A percentile compares a stretch with the other conserved stretches of the same genome.
Conservation (phyloP, 2,797 vertebrate species). For the Thunnus albacares region DNA sequence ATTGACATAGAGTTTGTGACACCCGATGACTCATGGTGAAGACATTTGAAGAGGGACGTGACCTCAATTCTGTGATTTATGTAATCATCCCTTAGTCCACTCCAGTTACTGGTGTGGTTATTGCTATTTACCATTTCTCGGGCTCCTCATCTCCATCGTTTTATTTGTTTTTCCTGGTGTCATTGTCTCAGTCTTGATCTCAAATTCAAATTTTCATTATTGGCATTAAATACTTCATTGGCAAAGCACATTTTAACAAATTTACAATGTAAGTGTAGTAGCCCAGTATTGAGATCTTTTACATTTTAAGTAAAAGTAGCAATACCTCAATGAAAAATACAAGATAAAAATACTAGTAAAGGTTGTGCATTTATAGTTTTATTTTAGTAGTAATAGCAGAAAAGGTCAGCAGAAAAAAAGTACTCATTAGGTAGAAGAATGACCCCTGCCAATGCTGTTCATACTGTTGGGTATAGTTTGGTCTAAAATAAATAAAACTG, state of each 20-base stretch:
- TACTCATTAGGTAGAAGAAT: neutral
- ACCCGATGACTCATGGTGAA: slow-evolving; percentile 77
- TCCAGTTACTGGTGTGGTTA: slow-evolving; percentile 33
- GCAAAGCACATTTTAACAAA: neutral
- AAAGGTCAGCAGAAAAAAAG: neutral
- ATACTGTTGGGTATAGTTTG: neutral
- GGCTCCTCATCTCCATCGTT: neutral
- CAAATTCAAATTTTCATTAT: slow-evolving; percentile 5
- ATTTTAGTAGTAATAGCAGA: neutral
- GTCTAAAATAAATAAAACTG: neutral
- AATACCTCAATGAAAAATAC: neutral
- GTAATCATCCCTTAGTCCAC: slow-evolving; percentile 62
- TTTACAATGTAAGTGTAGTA: neutral
- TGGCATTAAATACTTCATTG: slow-evolving; percentile 2
- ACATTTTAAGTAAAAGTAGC: neutral
- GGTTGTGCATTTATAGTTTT: neutral
- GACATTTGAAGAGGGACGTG: slow-evolving; percentile 75
- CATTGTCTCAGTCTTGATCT: neutral
- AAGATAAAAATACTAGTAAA: too few species aligned
- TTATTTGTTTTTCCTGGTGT: neutral
- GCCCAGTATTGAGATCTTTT: neutral
- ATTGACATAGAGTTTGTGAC: slow-evolving; percentile 76
- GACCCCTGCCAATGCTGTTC: neutral
- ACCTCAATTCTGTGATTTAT: slow-evolving; percentile 77
- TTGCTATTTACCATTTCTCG: slow-evolving; percentile 1